A percentile compares a stretch with the other conserved stretches of the same genome.
phyloP scores from a whole-genome alignment of 2,888 invertebrate species.

The Neoascia interrupta region DNA sequence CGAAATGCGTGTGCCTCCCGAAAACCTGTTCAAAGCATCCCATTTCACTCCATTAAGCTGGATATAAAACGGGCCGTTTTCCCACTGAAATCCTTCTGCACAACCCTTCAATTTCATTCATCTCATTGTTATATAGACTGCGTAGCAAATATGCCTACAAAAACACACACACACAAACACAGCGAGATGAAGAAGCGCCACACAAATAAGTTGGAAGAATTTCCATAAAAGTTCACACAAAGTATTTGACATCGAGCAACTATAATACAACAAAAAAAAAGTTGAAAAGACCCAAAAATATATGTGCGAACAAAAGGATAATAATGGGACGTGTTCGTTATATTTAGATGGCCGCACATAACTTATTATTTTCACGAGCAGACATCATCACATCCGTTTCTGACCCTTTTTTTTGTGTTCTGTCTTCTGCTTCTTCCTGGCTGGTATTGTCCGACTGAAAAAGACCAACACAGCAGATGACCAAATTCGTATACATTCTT shows the following conservation, averaged over 20 bases:
- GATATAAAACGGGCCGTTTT: too few relatives aligned
- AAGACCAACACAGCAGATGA: slow-evolving; percentile 38
- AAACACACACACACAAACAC: not conserved
- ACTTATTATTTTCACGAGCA: slow-evolving; percentile 54
- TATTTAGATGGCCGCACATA: slow-evolving; percentile 45
- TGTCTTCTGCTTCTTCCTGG: not conserved
- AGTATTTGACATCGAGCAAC: slow-evolving; percentile 35
- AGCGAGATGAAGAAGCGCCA: not conserved
- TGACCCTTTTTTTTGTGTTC: slow-evolving; percentile 26
- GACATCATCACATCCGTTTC: slow-evolving; percentile 40
- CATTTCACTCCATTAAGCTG: too few relatives aligned
- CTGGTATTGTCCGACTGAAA: slow-evolving; percentile 26
- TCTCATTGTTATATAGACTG: slow-evolving; percentile 1
- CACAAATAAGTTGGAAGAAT: not conserved
- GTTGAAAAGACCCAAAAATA: slow-evolving; percentile 41
- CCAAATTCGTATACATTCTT: slow-evolving; percentile 15
- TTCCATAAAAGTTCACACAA: slow-evolving; percentile 33
- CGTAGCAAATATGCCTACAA: not conserved
- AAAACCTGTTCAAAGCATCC: too few relatives aligned
- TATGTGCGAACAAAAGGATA: slow-evolving; percentile 56
- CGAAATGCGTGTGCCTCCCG: too few relatives aligned
- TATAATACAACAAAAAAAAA: too few relatives aligned
- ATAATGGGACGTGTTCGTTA: slow-evolving; percentile 52
- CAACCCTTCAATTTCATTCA: slow-evolving; percentile 6
- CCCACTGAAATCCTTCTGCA: too few relatives aligned